These are phyloP conservation scores for chimpanzee (Pan troglodytes) DNA, from an alignment of 2,113 vertebrate genomes.

Conservation along the genomic window DNA sequence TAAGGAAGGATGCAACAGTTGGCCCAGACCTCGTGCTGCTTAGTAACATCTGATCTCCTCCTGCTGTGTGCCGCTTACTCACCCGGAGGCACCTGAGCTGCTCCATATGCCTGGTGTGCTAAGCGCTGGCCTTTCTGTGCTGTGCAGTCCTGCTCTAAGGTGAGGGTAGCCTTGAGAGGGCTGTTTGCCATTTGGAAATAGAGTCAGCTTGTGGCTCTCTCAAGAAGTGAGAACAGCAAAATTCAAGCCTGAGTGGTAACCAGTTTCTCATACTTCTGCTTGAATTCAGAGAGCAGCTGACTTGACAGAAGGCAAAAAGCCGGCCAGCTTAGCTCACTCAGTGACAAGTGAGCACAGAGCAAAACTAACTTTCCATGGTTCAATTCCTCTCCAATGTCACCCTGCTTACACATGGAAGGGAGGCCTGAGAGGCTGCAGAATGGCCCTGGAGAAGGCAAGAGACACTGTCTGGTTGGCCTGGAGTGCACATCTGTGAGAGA, in stretches of 20 bases:
- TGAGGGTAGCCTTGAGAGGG: not conserved
- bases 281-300: constrained; percentile 46
- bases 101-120: too few species aligned
- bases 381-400: not conserved
- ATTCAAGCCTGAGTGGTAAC: not conserved
- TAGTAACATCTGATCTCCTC: not conserved
- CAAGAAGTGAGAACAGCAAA: constrained; percentile 10
- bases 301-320: constrained; percentile 35
- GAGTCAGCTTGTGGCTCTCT: not conserved
- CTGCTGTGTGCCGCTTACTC: not conserved
- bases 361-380: not conserved
- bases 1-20: not conserved
- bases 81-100: not conserved
- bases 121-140: rapidly evolving
- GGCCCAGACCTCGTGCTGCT: not conserved
- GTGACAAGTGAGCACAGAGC: not conserved
- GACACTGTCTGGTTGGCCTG: rapidly evolving
- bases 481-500: not conserved
- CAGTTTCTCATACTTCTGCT: constrained; percentile 37
- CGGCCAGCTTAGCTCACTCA: not conserved
- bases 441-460: not conserved
- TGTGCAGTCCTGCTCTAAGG: not conserved
- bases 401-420: not conserved
- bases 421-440: not conserved
- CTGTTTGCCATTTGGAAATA: not conserved